phyloP scores from a whole-genome alignment of 2,797 vertebrate genomes.

The Amazona finschi region DNA sequence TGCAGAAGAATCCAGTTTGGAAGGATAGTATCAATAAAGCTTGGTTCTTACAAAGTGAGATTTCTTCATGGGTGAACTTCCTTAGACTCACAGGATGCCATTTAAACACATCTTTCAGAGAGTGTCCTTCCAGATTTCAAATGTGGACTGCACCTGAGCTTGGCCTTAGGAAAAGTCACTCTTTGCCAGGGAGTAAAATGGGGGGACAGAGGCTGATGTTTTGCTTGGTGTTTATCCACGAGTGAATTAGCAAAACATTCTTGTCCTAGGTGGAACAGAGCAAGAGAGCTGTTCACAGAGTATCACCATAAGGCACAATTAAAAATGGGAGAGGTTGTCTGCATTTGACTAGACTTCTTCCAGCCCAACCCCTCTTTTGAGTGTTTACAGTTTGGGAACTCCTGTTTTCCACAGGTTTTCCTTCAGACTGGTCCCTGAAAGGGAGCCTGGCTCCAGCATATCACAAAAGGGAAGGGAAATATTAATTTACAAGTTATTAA shows the following conservation, averaged over 20 bases:
- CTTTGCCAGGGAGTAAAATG: not conserved
- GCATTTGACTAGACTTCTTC: not conserved
- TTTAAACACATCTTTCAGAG: conserved; percentile 10
- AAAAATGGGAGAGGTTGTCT: not conserved
- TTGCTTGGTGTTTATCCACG: not conserved
- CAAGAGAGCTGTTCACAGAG: not conserved
- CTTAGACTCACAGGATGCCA: not conserved
- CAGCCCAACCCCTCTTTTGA: not conserved
- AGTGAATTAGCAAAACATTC: not conserved
- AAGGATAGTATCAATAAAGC: not conserved
- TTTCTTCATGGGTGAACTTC: not conserved
- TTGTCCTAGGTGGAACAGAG: not conserved
- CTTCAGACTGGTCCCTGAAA: not conserved
- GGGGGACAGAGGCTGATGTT: not conserved
- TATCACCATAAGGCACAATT: not conserved
- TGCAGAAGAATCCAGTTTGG: not conserved
- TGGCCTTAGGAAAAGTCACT: conserved; percentile 6
- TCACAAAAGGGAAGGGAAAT: conserved; percentile 24
- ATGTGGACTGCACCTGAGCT: not conserved
- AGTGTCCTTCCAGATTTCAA: not conserved
- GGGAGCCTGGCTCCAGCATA: not conserved
- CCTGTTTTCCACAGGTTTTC: not conserved
- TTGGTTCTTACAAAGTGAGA: not conserved
- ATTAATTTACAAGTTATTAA: conserved; percentile 45
- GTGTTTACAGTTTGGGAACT: not conserved